Evolutionary conservation across 2,797 vertebrate genomes (phyloP), one percentile per base, ranked within the genome.

Genomic region (Anguilla obscura): DNA sequence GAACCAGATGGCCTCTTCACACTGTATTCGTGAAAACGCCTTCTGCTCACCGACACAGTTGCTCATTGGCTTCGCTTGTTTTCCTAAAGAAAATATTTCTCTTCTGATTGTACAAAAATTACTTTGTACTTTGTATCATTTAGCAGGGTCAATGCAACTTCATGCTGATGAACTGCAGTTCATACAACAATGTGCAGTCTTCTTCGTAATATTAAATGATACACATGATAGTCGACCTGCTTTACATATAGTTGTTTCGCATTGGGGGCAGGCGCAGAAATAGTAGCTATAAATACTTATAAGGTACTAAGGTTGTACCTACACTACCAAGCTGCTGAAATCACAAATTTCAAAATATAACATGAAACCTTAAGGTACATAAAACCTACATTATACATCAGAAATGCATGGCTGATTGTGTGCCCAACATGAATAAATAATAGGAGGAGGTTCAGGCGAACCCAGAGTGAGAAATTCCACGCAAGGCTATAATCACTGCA

Each of bases 1-100:
- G n/a, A 71, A 71, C 7, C 69, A 71, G 69, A 71, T 71, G 69
- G 69, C 69, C 27, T 71, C 69, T 30, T 71, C 69, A 33, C 69
- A 71, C 69, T 71, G 2, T 71, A 71, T 30, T 71, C 10, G 69
- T 30, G 69, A 33, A 71, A 30, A 71, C 1, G 69, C 27, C 69
- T 71, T 71, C 69, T 33, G 27, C 69, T 33, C 69, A 71, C 27
- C 9, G 63, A 8, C 63, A 69, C 63, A n/a, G 63, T 69, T 71
- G 69, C 27, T 33, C 27, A 71, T 18, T 3, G 33, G n/a, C 27
- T 27, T 8, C 2, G 8, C 69, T 71, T 71, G 12, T 33, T 33
- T 71, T 71, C 8, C 10, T 27, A 33, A 30, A 21, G 14, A 40
- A 21, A 40, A 36, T 18, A 16, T 10, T 74, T 52, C 69, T 76